These are phyloP conservation scores for Corythoichthys haematopterus DNA, from an alignment of 2,113 vertebrate genomes.

Conservation along the genomic window DNA sequence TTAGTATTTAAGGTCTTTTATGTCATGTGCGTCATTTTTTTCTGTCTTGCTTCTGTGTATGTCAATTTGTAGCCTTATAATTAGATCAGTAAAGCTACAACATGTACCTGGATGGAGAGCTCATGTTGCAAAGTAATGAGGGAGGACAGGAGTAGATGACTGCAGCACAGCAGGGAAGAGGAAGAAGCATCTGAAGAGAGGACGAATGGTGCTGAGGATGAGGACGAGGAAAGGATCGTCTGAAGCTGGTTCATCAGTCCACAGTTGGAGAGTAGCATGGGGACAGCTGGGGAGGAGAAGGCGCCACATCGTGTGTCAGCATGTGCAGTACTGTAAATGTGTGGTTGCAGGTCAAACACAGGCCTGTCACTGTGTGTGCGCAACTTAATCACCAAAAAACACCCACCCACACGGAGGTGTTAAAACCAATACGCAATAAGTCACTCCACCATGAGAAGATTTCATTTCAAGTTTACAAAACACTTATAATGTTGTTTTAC, in stretches of 20 bases:
- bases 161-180: slow-evolving; percentile 74
- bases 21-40: slow-evolving; percentile 7
- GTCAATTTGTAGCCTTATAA: slow-evolving; percentile 19
- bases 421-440: background rate
- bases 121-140: slow-evolving; percentile 77
- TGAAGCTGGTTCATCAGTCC: slow-evolving; percentile 83
- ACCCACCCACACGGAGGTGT: background rate
- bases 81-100: slow-evolving; percentile 34
- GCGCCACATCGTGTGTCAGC: slow-evolving; percentile 14
- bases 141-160: slow-evolving; percentile 80
- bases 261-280: slow-evolving; percentile 82
- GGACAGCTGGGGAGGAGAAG: slow-evolving; percentile 69
- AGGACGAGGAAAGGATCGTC: slow-evolving; percentile 67
- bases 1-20: too few species aligned
- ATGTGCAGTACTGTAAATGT: background rate
- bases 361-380: slow-evolving; percentile 4
- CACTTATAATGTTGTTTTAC: background rate
- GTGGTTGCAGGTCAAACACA: slow-evolving; percentile 7
- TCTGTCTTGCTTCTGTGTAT: slow-evolving; percentile 28
- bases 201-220: slow-evolving; percentile 36
- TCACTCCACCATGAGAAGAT: background rate
- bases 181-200: slow-evolving; percentile 27
- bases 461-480: background rate
- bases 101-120: slow-evolving; percentile 79
- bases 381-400: background rate